phyloP scores from a whole-genome alignment of 1,140 invertebrate genomes.

The Marisa cornuarietis region DNA sequence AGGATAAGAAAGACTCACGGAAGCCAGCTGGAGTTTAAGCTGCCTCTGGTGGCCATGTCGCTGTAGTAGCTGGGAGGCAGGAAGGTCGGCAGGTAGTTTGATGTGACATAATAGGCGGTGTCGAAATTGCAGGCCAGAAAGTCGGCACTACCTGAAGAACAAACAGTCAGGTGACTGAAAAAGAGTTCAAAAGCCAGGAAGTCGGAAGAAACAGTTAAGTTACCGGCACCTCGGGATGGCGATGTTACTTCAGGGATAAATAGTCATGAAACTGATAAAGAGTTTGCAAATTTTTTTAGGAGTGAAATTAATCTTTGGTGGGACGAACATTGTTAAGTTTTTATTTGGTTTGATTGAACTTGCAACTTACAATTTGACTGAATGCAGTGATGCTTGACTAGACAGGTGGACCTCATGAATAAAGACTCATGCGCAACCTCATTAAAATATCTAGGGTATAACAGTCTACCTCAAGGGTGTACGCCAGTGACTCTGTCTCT shows the following conservation, averaged over 20 bases:
- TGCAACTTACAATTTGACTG: background rate
- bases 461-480: no score
- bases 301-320: background rate
- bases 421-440: no score
- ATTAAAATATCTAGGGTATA: no score
- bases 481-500: no score
- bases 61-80: constrained; percentile 36
- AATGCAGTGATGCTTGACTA: no score
- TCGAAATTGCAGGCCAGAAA: constrained; percentile 62
- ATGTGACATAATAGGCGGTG: constrained; percentile 44
- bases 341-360: background rate
- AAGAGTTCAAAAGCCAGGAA: no score
- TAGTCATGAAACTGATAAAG: background rate
- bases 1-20: no score
- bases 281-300: no score
- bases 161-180: background rate
- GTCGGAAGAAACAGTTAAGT: no score
- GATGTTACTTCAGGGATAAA: background rate
- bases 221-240: no score
- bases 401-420: no score
- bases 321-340: background rate
- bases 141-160: constrained; percentile 48
- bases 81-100: constrained; percentile 29
- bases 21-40: constrained; percentile 39
- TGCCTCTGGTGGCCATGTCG: constrained; percentile 34